Percentiles rank a stretch among this genome's conserved stretches.
phyloP scores from a whole-genome alignment of 2,797 vertebrate genomes.

The Bucorvus abyssinicus region DNA sequence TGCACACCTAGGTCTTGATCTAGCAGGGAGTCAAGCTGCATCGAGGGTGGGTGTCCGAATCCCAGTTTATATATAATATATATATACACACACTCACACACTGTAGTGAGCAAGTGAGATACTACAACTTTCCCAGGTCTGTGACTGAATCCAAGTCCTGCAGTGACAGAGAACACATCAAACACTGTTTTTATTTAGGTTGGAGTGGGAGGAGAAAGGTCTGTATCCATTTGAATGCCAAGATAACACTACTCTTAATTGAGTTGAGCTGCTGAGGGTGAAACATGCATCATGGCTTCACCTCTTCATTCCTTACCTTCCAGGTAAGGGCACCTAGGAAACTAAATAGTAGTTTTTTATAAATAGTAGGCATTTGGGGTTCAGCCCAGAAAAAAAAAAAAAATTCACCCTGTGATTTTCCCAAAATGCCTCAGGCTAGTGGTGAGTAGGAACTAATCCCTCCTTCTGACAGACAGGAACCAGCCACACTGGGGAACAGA shows the following conservation, averaged over 20 bases:
- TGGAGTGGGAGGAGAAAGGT: not conserved
- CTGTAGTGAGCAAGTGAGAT: accelerated
- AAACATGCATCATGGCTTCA: not conserved
- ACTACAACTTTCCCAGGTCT: not conserved
- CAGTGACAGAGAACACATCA: not conserved
- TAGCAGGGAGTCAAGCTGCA: not conserved
- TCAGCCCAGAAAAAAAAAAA: not conserved
- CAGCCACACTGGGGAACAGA: accelerated
- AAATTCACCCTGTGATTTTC: not conserved
- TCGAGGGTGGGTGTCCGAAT: not conserved
- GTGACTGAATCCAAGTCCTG: not conserved
- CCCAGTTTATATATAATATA: not conserved
- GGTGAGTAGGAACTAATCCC: not conserved
- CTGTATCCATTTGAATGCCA: no score
- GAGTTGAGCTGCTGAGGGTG: not conserved
- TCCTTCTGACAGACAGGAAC: not conserved
- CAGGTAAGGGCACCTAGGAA: not conserved
- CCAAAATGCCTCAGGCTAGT: not conserved
- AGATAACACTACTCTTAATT: not conserved
- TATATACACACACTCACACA: no score
- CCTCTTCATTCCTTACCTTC: no score
- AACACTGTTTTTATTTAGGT: not conserved
- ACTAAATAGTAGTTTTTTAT: not conserved
- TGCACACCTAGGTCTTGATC: not conserved
- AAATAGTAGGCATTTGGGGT: accelerated